Percentiles rank a stretch among this genome's conserved stretches.
phyloP scores from a whole-genome alignment of 2,113 vertebrate species.

The Aldabrachelys gigantea region DNA sequence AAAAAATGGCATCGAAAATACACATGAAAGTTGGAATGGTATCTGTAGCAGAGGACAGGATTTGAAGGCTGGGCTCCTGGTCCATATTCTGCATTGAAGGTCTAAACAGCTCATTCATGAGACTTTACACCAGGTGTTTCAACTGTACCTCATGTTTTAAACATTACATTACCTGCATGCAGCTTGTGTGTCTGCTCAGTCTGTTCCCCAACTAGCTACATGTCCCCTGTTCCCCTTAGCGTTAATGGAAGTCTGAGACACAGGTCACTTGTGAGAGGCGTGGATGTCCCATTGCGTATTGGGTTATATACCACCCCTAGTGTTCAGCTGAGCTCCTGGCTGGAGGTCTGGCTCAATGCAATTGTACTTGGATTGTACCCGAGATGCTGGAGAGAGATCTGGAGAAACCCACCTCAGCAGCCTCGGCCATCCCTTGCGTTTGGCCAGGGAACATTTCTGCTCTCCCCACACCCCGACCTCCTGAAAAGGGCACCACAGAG shows the following conservation, averaged over 20 bases:
- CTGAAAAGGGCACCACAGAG: neutral
- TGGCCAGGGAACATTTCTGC: neutral
- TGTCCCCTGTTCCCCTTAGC: neutral
- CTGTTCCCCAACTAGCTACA: neutral
- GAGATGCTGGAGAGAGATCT: neutral
- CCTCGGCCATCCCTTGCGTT: neutral
- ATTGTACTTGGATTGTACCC: neutral
- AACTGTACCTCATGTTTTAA: neutral
- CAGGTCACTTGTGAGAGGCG: neutral
- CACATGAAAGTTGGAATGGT: neutral
- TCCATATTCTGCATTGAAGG: fast-evolving
- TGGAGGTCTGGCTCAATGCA: neutral
- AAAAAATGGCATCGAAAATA: neutral
- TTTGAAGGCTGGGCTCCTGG: neutral
- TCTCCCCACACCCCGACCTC: neutral
- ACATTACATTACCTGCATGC: neutral
- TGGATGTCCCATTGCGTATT: neutral
- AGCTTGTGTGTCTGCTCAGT: neutral
- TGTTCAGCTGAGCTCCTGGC: neutral
- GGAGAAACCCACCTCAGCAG: neutral
- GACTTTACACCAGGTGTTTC: neutral
- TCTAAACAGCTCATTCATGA: neutral
- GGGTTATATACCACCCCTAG: neutral
- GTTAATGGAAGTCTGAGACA: neutral
- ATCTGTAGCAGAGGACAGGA: neutral